Evolutionary conservation across 2,113 vertebrate genomes (phyloP).

Genomic region (Collichthys lucidus): DNA sequence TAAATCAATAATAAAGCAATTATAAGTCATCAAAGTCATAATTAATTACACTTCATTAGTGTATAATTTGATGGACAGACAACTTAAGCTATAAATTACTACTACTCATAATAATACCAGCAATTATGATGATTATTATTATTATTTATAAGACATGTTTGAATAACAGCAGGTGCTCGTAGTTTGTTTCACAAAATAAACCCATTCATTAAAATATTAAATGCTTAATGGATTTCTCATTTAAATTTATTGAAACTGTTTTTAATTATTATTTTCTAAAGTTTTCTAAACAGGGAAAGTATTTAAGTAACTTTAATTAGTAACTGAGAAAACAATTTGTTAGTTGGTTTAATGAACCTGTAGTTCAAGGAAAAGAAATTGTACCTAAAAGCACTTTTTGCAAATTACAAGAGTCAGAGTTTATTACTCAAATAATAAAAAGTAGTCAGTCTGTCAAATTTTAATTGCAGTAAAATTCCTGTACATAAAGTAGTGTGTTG

Average conservation of each 20-base stretch:
- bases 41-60: background rate
- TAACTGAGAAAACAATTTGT: background rate
- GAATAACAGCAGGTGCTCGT: background rate
- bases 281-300: background rate
- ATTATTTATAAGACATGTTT: background rate
- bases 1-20: background rate
- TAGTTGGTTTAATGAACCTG: background rate
- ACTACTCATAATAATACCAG: background rate
- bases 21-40: background rate
- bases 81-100: background rate
- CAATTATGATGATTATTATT: background rate
- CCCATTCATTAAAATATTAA: background rate
- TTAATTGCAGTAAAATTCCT: slow-evolving; percentile 3
- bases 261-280: background rate
- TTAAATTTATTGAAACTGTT: background rate
- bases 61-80: background rate
- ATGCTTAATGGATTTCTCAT: background rate
- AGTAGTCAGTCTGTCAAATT: background rate
- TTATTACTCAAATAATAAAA: background rate
- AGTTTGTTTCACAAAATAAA: background rate
- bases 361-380: background rate
- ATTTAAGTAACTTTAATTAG: background rate
- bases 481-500: background rate
- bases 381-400: no score
- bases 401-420: background rate